phyloP scores from a whole-genome alignment of 2,888 invertebrate species.

The Caenorhabditis imperialis region DNA sequence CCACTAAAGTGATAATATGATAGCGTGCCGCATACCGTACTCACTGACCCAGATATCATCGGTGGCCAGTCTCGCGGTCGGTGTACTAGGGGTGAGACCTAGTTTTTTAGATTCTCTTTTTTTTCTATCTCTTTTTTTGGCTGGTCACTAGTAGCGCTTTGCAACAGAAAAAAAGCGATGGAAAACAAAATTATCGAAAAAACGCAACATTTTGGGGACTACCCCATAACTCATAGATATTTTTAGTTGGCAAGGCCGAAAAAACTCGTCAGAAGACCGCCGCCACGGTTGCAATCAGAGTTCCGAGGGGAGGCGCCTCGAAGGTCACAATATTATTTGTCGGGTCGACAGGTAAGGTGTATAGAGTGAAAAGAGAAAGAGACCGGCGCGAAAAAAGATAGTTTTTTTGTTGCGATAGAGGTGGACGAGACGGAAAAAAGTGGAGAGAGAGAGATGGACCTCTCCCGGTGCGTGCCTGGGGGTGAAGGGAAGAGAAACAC shows the following conservation, averaged over 20 bases:
- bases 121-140: neutral
- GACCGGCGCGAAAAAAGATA: slow-evolving; percentile 22
- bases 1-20: slow-evolving; percentile 35
- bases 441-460: slow-evolving; percentile 33
- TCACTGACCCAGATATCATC: slow-evolving; percentile 34
- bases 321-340: slow-evolving; percentile 55
- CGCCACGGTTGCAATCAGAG: slow-evolving; percentile 50
- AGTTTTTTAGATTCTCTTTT: slow-evolving; percentile 28
- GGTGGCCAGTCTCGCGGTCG: slow-evolving; percentile 43
- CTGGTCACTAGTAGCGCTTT: too few relatives aligned
- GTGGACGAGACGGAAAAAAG: slow-evolving; percentile 12
- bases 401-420: slow-evolving; percentile 33
- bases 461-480: slow-evolving; percentile 21
- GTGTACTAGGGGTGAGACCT: slow-evolving; percentile 45
- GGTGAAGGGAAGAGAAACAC: slow-evolving; percentile 24
- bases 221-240: too few relatives aligned
- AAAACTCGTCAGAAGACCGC: too few relatives aligned
- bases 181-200: too few relatives aligned
- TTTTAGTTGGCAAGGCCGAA: too few relatives aligned
- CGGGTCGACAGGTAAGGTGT: slow-evolving; percentile 19
- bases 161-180: too few relatives aligned
- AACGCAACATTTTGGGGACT: too few relatives aligned
- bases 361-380: neutral
- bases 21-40: slow-evolving; percentile 37
- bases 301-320: slow-evolving; percentile 41